Percentiles rank a stretch among this genome's conserved stretches.
phyloP scores from a whole-genome alignment of 2,113 vertebrate genomes.

The Actenoides lindsayi region DNA sequence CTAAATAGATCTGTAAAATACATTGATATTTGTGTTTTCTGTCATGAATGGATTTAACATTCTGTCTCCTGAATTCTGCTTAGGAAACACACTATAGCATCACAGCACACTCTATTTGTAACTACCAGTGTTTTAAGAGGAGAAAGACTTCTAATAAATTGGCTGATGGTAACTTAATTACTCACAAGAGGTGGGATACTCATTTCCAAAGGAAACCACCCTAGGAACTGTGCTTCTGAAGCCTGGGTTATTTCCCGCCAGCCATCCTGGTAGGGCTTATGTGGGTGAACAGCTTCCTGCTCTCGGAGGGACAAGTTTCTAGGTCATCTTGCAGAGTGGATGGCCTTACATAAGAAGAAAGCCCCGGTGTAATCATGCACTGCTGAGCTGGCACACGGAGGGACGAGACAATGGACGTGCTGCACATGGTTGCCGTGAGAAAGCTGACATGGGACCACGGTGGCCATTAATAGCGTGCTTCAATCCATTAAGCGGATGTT shows the following conservation, averaged over 20 bases:
- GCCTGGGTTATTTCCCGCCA: not conserved
- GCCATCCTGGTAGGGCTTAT: not conserved
- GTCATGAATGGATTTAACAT: not conserved
- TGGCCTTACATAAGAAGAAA: not conserved
- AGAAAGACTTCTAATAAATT: not conserved
- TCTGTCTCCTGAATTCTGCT: not conserved
- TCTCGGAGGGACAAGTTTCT: not conserved
- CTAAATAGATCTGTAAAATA: not conserved
- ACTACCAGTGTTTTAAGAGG: not conserved
- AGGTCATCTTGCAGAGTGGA: not conserved
- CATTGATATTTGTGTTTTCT: not conserved
- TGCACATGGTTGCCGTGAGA: not conserved
- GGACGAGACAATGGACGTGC: not conserved
- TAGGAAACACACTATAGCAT: not conserved
- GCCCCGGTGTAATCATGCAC: accelerated
- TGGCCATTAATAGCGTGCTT: not conserved
- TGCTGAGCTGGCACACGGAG: not conserved
- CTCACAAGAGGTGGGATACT: not conserved
- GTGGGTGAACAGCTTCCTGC: not conserved
- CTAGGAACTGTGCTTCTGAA: not conserved
- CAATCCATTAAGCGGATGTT: not conserved
- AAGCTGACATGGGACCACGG: not conserved
- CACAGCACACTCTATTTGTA: not conserved
- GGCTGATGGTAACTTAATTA: not conserved
- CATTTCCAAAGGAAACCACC: not conserved